Conservation (phyloP, 2,797 vertebrate genomes). For the Centropyge bicolor region DNA sequence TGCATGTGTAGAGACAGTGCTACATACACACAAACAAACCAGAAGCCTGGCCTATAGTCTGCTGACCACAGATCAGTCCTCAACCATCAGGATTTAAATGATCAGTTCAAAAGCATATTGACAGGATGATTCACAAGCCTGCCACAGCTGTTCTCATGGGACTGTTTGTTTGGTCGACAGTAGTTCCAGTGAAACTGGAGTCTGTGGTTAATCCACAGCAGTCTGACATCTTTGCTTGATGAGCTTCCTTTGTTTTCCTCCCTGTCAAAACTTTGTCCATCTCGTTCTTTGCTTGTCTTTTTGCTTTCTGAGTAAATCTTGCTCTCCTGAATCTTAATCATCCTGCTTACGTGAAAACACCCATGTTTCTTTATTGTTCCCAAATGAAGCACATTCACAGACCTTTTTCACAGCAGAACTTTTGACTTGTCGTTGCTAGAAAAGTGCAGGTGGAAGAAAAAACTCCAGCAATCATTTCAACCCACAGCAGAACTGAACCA, state of each 20-base stretch:
- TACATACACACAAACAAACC: neutral
- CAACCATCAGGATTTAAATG: neutral
- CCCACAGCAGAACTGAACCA: neutral
- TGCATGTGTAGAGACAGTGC: slow-evolving; percentile 10
- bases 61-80: neutral
- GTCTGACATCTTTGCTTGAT: slow-evolving; percentile 6
- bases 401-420: neutral
- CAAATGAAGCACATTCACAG: neutral
- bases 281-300: slow-evolving; percentile 10
- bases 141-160: neutral
- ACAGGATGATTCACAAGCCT: neutral
- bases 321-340: slow-evolving; percentile 31
- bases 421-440: neutral
- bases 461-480: neutral
- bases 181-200: neutral
- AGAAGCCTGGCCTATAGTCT: neutral
- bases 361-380: neutral
- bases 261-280: slow-evolving; percentile 37
- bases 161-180: neutral
- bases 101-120: slow-evolving; percentile 10
- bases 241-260: slow-evolving; percentile 22
- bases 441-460: neutral
- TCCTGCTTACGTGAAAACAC: neutral
- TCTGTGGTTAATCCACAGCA: neutral
- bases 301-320: neutral